Conservation (phyloP, 2,888 invertebrate genomes). For the Spodoptera littoralis region DNA sequence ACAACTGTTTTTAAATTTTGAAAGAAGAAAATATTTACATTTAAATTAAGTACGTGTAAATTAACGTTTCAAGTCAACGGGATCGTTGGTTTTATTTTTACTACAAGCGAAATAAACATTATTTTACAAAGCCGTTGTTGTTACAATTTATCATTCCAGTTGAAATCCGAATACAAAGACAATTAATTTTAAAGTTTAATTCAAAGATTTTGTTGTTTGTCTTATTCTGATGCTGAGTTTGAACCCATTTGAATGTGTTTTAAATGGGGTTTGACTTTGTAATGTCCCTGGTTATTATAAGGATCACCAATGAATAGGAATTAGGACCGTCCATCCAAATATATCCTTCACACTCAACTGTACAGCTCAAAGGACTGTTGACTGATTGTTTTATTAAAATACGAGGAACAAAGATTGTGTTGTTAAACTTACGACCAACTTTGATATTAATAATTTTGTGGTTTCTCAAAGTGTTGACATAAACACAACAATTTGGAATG, state of each 20-base stretch:
- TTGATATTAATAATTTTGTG: slow-evolving; percentile 17
- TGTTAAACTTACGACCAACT: not conserved
- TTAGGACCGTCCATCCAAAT: too few species aligned
- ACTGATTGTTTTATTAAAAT: not conserved
- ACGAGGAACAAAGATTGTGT: too few species aligned
- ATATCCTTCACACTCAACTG: too few species aligned
- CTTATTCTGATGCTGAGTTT: slow-evolving; percentile 10
- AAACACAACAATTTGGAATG: slow-evolving; percentile 41
- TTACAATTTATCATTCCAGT: slow-evolving; percentile 36
- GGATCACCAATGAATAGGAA: too few species aligned
- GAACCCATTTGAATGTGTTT: slow-evolving; percentile 2
- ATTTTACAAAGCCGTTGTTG: slow-evolving; percentile 24
- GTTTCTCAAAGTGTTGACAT: slow-evolving; percentile 27
- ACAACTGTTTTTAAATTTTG: slow-evolving; percentile 14
- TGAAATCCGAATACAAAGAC: slow-evolving; percentile 28
- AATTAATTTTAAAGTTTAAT: slow-evolving; percentile 46
- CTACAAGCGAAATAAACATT: slow-evolving; percentile 14
- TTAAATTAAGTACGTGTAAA: slow-evolving; percentile 10
- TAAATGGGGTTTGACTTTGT: not conserved
- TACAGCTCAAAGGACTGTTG: too few species aligned
- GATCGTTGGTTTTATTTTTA: slow-evolving; percentile 21
- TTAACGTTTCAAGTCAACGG: slow-evolving; percentile 15
- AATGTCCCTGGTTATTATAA: not conserved
- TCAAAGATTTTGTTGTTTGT: slow-evolving; percentile 47
- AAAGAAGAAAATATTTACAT: slow-evolving; percentile 15